phyloP scores from a whole-genome alignment of 2,797 vertebrate species.

The Schizopygopsis pylzovi region DNA sequence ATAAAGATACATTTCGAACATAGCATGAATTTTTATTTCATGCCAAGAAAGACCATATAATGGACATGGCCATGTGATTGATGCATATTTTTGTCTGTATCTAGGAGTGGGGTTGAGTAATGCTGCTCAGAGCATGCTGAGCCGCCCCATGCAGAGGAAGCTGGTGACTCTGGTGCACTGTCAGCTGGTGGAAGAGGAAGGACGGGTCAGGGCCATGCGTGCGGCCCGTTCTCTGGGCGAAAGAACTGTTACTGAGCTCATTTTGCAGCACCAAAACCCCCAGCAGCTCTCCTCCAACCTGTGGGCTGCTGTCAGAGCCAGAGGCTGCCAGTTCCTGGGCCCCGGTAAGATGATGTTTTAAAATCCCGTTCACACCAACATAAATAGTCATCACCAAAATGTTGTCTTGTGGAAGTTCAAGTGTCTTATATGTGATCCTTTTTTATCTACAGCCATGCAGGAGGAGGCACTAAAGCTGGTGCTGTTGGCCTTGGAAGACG shows the following conservation, averaged over 20 bases:
- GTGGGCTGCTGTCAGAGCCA: conserved; percentile 96
- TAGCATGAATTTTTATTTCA: background rate
- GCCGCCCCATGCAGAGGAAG: conserved; percentile 99
- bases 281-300: conserved; percentile 98
- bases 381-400: background rate
- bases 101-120: conserved; percentile 94
- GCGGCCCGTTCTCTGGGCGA: conserved; percentile 96
- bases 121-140: conserved; percentile 94
- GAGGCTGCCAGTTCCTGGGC: conserved; percentile 99
- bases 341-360: conserved; percentile 82
- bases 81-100: background rate
- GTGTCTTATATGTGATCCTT: conserved; percentile 7
- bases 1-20: background rate
- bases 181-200: conserved; percentile 98
- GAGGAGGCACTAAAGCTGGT: conserved; percentile 98
- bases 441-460: conserved; percentile 88
- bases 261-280: conserved; percentile 98
- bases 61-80: background rate
- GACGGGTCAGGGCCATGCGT: conserved; percentile 95
- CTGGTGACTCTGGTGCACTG: conserved; percentile 86
- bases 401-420: background rate
- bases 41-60: background rate
- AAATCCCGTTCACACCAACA: background rate
- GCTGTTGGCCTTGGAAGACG: conserved; percentile 94
- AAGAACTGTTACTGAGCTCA: conserved; percentile 97